A percentile compares a stretch with the other conserved stretches of the same genome.
Conservation (phyloP, 2,797 vertebrate genomes). For the Sebastes kiyomatsui region DNA sequence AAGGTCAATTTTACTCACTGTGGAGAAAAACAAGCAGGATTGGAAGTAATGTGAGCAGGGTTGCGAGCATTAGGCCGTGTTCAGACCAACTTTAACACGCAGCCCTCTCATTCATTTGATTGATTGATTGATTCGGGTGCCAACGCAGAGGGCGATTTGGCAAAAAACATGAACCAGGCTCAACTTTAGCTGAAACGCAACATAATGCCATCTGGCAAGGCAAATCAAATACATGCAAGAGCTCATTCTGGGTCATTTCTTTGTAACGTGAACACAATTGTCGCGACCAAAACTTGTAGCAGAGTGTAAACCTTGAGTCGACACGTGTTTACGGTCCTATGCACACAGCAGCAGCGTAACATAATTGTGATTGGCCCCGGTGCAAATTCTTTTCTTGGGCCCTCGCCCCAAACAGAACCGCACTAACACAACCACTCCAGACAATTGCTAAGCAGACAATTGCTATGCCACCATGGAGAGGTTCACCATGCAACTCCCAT, state of each 20-base stretch:
- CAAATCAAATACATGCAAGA: background rate
- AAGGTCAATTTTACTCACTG: conserved; percentile 15
- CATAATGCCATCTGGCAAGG: background rate
- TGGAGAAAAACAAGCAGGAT: background rate
- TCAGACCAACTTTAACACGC: background rate
- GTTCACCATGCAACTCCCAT: no score
- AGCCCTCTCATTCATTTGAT: background rate
- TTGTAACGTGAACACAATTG: background rate
- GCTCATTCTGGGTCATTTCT: background rate
- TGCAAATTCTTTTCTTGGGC: no score
- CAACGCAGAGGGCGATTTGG: background rate
- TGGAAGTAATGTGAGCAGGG: background rate
- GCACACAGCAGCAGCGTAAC: background rate
- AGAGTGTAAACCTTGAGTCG: background rate
- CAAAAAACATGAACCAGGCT: background rate
- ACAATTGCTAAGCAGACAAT: no score
- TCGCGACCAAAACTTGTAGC: background rate
- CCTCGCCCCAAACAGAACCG: no score
- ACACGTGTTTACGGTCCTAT: background rate
- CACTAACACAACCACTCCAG: no score
- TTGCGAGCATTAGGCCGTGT: background rate
- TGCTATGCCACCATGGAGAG: no score
- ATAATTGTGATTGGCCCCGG: no score
- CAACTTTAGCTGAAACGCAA: background rate
- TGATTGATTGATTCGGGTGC: background rate